Percentiles rank a stretch among this genome's conserved stretches.
phyloP scores from a whole-genome alignment of 2,888 invertebrate species.

The Chironomus tentans region DNA sequence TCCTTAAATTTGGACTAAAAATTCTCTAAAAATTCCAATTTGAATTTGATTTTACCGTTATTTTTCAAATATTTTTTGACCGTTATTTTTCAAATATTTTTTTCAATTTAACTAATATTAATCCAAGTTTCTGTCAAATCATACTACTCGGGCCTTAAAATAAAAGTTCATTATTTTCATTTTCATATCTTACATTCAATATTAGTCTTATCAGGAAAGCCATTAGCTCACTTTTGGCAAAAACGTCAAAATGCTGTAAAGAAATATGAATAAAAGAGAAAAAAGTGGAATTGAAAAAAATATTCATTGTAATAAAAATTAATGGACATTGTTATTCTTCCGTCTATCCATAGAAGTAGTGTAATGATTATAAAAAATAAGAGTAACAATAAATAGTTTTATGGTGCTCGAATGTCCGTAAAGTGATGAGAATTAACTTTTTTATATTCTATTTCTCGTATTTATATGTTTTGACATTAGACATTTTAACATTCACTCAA shows the following conservation, averaged over 20 bases:
- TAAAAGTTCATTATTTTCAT: conserved; percentile 23
- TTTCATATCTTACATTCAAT: conserved; percentile 56
- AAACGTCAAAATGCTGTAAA: conserved; percentile 66
- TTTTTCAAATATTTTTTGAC: too few relatives aligned
- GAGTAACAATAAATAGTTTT: background rate
- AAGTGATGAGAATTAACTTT: background rate
- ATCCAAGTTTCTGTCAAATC: too few relatives aligned
- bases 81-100: too few relatives aligned
- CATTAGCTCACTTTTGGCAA: conserved; percentile 68
- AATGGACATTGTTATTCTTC: background rate
- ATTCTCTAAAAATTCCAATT: too few relatives aligned
- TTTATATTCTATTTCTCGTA: too few relatives aligned
- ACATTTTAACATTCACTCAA: background rate
- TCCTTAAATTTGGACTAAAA: too few relatives aligned
- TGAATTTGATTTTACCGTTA: too few relatives aligned
- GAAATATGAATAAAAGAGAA: background rate
- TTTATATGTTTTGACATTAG: background rate
- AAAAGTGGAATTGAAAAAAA: background rate
- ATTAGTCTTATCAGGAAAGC: conserved; percentile 63
- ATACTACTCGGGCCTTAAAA: conserved; percentile 1
- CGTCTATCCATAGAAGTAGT: background rate
- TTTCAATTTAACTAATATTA: too few relatives aligned
- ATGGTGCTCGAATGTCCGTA: background rate
- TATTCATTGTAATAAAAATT: background rate
- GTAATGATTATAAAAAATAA: background rate